Conservation (phyloP, 2,797 vertebrate genomes). For the Lithobates pipiens region DNA sequence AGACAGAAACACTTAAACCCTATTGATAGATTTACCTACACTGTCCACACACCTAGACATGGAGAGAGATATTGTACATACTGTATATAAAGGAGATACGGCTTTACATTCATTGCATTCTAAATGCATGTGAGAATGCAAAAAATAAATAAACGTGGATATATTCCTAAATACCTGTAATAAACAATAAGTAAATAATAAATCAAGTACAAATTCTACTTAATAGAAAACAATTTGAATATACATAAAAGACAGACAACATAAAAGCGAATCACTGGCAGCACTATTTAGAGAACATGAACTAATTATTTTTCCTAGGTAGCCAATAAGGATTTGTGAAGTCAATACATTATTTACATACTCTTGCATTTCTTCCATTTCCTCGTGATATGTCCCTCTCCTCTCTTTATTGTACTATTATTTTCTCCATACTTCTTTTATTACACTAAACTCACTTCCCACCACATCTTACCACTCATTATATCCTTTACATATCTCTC, state of each 20-base stretch:
- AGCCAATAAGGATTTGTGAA: constrained; percentile 20
- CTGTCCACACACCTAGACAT: background rate
- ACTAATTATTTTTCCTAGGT: background rate
- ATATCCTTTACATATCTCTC: background rate
- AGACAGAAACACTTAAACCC: constrained; percentile 25
- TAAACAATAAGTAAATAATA: no score
- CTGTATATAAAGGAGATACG: background rate
- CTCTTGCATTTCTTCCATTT: background rate
- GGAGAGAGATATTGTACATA: background rate
- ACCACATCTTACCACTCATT: background rate
- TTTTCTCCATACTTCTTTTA: background rate
- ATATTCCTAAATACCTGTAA: background rate
- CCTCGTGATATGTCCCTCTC: background rate
- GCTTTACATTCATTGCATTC: background rate
- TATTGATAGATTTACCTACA: constrained; percentile 37
- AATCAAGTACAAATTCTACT: background rate
- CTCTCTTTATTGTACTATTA: background rate
- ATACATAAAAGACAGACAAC: no score
- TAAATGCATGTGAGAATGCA: background rate
- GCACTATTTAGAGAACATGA: background rate
- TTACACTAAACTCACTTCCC: background rate
- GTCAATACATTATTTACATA: background rate
- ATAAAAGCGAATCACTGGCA: background rate
- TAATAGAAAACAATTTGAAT: background rate
- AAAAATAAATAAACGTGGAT: no score